Base-by-base conservation (phyloP, 1,140 invertebrate genomes). In the Zaprionus inermis region DNA sequence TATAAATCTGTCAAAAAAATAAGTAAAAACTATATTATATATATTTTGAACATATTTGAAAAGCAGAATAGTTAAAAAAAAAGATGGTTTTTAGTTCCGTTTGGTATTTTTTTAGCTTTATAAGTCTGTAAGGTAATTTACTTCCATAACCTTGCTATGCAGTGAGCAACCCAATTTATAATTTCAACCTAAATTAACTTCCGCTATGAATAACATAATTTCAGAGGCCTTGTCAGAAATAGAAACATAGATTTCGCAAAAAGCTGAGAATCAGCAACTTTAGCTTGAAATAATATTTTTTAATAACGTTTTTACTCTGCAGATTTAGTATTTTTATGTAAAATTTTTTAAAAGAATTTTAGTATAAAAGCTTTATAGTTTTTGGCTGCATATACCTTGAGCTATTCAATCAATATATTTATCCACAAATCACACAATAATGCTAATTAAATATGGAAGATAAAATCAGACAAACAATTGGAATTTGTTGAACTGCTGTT, bases 371-470 rank as follows among this genome's bases (percentile, higher is more conserved):
- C 3, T 28, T n/a, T n/a, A n/a, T n/a, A n/a, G n/a, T n/a, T n/a
- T n/a, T 28, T 28, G 24, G 30, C 30, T 9, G 30, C 12, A 14
- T 38, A 14, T 38, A 2, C n/a, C 14, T 38, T 12, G 14, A 38
- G 36, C 11, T 38, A 32, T 10, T 32, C 3, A 28, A 28, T 32
- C 30, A 32, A 28, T 5, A 28, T n/a, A 32, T 18, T 7, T 18
- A 20, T 46, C 32, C 34, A 52, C 55, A 67, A 72, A 46, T 72
- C 75, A 73, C 65, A 88, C 83, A 79, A 82, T 69, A 56, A 41
- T 69, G 79, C 58, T 79, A 79, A 86, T 86, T 74, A 82, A 49
- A 22, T 18, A 20, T 9, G 44, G 18, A 49, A 49, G 18, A 49
- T 49, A 49, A 20, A 22, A 49, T 3, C 44, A 49, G 18, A 20